phyloP scores from a whole-genome alignment of 2,113 vertebrate genomes.

The Plecotus auritus region DNA sequence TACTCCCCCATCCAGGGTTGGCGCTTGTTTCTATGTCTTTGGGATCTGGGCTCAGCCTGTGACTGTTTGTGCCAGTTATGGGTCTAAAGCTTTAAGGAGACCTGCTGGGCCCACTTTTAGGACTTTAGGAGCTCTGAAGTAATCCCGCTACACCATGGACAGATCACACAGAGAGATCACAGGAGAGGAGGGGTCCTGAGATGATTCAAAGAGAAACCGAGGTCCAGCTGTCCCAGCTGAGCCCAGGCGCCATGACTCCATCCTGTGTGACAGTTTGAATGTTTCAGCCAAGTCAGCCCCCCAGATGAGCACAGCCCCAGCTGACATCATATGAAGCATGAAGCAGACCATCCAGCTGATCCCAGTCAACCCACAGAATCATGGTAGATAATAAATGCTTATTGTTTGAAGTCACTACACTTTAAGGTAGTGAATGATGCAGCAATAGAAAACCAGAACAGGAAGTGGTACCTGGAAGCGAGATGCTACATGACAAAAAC shows the following conservation, averaged over 20 bases:
- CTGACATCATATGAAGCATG: too few relatives aligned
- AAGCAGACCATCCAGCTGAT: neutral
- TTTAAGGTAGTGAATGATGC: neutral
- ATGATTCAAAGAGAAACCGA: neutral
- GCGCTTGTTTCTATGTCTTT: neutral
- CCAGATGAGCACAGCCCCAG: neutral
- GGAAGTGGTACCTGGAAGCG: neutral
- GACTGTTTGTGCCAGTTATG: neutral
- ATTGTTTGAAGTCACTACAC: neutral
- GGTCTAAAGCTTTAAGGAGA: neutral
- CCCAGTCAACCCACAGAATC: neutral
- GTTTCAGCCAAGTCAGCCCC: neutral
- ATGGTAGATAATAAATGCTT: neutral
- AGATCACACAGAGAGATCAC: neutral
- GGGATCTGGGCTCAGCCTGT: neutral
- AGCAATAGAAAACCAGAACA: neutral
- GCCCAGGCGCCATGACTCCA: fast-evolving
- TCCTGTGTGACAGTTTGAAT: neutral
- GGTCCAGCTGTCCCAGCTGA: fast-evolving
- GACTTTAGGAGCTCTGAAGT: neutral
- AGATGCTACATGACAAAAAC: neutral
- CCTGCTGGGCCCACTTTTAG: neutral
- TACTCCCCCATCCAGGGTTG: fast-evolving
- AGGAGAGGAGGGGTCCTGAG: neutral
- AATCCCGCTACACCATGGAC: too few relatives aligned